phyloP scores from a whole-genome alignment of 2,888 invertebrate species.

The Aphrophora alni region DNA sequence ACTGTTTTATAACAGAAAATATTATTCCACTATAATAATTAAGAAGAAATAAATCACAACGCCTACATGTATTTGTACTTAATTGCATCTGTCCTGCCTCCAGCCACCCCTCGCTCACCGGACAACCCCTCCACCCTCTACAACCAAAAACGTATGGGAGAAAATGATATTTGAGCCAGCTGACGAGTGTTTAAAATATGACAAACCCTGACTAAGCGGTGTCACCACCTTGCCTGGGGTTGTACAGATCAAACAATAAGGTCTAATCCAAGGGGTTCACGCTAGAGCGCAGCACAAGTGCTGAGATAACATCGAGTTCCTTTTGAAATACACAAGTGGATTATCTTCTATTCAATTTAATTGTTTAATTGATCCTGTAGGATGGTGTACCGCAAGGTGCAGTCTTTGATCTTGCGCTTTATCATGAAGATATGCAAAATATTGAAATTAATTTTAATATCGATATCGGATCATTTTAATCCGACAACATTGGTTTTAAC shows the following conservation, averaged over 20 bases:
- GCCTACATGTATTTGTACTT: background rate
- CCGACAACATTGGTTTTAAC: too few species aligned
- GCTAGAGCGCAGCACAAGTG: slow-evolving; percentile 22
- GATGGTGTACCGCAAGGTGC: background rate
- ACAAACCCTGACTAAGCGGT: slow-evolving; percentile 9
- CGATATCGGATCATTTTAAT: background rate
- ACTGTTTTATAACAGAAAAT: too few species aligned
- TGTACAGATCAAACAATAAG: background rate
- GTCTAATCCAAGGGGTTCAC: slow-evolving; percentile 7
- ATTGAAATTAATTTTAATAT: background rate
- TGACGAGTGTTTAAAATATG: slow-evolving; percentile 4
- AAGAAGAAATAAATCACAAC: background rate
- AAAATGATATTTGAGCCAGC: slow-evolving; percentile 9
- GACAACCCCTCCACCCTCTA: background rate
- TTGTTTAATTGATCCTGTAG: slow-evolving; percentile 27
- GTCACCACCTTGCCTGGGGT: background rate
- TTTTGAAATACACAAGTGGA: slow-evolving; percentile 6
- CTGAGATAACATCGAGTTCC: slow-evolving; percentile 29
- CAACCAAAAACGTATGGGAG: slow-evolving; percentile 9
- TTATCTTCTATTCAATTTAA: slow-evolving; percentile 36
- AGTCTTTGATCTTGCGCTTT: background rate
- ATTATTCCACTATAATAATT: background rate
- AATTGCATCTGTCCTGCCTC: background rate
- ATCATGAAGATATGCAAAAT: background rate
- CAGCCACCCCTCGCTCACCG: background rate